Conservation (phyloP, 2,888 invertebrate genomes). For the Drosophila kuntzei region DNA sequence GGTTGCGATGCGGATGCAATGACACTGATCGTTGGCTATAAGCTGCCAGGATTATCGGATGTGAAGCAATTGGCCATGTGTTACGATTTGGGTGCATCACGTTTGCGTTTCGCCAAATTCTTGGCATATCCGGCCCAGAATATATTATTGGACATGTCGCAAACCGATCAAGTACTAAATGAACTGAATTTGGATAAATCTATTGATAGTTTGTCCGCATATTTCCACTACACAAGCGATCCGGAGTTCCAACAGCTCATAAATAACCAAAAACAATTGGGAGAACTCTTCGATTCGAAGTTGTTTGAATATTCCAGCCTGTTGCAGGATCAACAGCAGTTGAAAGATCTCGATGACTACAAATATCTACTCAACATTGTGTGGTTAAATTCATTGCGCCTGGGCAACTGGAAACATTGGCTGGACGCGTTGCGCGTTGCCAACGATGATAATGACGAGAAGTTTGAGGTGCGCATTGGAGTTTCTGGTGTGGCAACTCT, state of each 20-base stretch:
- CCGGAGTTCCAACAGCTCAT: conserved; percentile 6
- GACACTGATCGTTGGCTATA: conserved; percentile 45
- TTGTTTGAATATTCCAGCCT: conserved; percentile 43
- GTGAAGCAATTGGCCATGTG: conserved; percentile 43
- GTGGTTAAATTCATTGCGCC: conserved; percentile 40
- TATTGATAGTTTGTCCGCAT: conserved; percentile 25
- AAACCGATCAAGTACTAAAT: conserved; percentile 9
- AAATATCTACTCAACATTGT: conserved; percentile 38
- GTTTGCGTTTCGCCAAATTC: conserved; percentile 36
- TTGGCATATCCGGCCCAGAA: conserved; percentile 25
- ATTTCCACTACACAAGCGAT: conserved; percentile 23
- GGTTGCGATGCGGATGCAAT: conserved; percentile 38
- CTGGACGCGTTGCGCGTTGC: conserved; percentile 32
- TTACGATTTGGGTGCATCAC: conserved; percentile 33
- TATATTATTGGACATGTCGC: conserved; percentile 11
- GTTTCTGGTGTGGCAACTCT: conserved; percentile 43
- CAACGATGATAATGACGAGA: neutral
- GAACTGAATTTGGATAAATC: conserved; percentile 28
- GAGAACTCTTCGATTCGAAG: conserved; percentile 7
- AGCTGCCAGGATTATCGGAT: conserved; percentile 6
- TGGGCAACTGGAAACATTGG: conserved; percentile 45
- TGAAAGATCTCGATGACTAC: conserved; percentile 12
- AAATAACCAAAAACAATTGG: conserved; percentile 1
- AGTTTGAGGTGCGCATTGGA: conserved; percentile 51
- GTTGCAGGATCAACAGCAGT: conserved; percentile 28